phyloP scores from a whole-genome alignment of 2,797 vertebrate genomes.

The Coregonus suidteri region DNA sequence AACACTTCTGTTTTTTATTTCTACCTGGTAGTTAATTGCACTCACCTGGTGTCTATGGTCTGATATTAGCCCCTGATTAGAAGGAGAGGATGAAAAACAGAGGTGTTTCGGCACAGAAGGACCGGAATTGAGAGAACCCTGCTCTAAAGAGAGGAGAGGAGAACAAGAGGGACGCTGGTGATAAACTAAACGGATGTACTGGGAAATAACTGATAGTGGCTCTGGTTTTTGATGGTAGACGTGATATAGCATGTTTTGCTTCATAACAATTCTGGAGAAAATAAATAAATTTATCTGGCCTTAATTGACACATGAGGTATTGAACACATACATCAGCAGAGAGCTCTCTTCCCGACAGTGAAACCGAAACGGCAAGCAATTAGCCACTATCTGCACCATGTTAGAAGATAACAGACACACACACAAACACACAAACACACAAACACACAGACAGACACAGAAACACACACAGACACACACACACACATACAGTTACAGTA shows the following conservation, averaged over 20 bases:
- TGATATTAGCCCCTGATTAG: too few species aligned
- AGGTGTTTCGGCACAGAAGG: too few species aligned
- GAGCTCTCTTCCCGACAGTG: constrained; percentile 37
- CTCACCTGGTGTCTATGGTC: too few species aligned
- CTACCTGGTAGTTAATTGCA: too few species aligned
- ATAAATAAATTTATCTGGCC: constrained; percentile 51
- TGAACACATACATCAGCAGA: constrained; percentile 30
- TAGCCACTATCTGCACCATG: constrained; percentile 59
- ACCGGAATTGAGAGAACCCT: too few species aligned
- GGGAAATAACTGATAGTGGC: too few species aligned
- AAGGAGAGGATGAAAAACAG: too few species aligned
- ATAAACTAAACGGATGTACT: too few species aligned
- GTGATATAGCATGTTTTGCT: constrained; percentile 43
- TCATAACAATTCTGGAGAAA: constrained; percentile 36
- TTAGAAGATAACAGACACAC: constrained; percentile 47
- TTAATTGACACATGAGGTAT: constrained; percentile 40
- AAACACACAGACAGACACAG: neutral
- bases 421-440: neutral
- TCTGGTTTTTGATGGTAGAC: constrained; percentile 16
- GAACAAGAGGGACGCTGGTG: constrained; percentile 13
- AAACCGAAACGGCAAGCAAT: constrained; percentile 51
- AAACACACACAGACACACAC: constrained; percentile 14
- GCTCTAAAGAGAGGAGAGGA: neutral
- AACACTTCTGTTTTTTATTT: too few species aligned
- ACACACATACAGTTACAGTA: constrained; percentile 26